Conservation (phyloP, 2,113 vertebrate genomes). For the Dascyllus trimaculatus region DNA sequence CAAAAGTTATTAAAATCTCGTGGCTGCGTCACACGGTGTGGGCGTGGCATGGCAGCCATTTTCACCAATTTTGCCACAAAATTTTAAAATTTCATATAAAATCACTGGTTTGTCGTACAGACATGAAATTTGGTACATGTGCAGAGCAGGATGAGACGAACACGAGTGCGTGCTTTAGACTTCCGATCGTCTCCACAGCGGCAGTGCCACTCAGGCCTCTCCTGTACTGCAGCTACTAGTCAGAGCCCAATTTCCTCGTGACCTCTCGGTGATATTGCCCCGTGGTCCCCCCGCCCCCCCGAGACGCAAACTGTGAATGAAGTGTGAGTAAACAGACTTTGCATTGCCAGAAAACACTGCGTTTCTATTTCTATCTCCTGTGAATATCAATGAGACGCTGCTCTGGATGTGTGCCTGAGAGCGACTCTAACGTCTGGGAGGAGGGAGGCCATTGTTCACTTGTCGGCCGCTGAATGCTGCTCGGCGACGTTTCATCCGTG, state of each 20-base stretch:
- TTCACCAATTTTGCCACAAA: no score
- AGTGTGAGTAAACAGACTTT: slow-evolving; percentile 62
- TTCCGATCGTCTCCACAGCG: no score
- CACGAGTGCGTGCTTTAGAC: no score
- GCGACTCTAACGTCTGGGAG: slow-evolving; percentile 25
- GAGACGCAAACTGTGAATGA: slow-evolving; percentile 55
- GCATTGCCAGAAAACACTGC: slow-evolving; percentile 52
- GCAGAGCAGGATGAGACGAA: no score
- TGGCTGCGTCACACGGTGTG: no score
- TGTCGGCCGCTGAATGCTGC: slow-evolving; percentile 41
- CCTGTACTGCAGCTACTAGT: background rate
- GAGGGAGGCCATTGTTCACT: slow-evolving; percentile 44
- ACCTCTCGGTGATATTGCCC: slow-evolving; percentile 40
- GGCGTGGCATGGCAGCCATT: no score
- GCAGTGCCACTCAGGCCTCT: background rate
- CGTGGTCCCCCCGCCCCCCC: slow-evolving; percentile 16
- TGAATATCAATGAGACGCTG: slow-evolving; percentile 66
- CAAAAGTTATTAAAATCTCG: no score
- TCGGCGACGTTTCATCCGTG: slow-evolving; percentile 41
- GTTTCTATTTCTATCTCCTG: slow-evolving; percentile 50
- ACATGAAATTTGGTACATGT: no score
- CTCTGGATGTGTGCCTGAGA: slow-evolving; percentile 34
- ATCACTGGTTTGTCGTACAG: no score
- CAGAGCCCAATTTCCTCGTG: background rate
- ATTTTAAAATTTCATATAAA: no score